phyloP scores from a whole-genome alignment of 2,113 vertebrate species.

The Megalops atlanticus region DNA sequence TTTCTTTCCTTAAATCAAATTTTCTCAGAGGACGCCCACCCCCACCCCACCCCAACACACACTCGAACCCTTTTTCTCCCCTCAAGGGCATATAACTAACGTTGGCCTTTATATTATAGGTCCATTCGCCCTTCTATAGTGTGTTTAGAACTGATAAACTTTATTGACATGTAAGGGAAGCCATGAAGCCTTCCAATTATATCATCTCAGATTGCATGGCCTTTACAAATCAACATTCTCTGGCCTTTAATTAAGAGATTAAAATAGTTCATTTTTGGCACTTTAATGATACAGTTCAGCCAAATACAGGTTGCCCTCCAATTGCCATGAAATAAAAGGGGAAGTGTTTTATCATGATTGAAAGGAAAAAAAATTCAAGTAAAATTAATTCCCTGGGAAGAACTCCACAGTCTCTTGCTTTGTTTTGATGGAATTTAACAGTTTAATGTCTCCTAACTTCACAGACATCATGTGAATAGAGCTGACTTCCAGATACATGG shows the following conservation, averaged over 20 bases:
- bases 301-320: background rate
- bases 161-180: background rate
- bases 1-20: background rate
- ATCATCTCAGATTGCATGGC: conserved; percentile 4
- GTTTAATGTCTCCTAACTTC: background rate
- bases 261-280: conserved; percentile 22
- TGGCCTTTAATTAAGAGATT: conserved; percentile 31
- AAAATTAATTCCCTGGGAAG: background rate
- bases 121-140: no score
- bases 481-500: background rate
- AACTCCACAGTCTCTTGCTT: background rate
- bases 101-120: background rate
- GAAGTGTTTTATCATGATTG: background rate
- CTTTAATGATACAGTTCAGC: conserved; percentile 14
- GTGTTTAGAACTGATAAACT: conserved; percentile 7
- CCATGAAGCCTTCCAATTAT: background rate
- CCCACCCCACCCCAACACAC: no score
- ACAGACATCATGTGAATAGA: no score
- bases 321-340: background rate
- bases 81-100: background rate
- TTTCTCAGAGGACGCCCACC: no score
- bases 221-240: background rate
- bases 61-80: background rate
- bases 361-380: background rate
- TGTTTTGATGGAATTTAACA: background rate